Evolutionary conservation across 2,888 invertebrate genomes (phyloP), one percentile per base, ranked within the genome.

Genomic region (Alitta virens): DNA sequence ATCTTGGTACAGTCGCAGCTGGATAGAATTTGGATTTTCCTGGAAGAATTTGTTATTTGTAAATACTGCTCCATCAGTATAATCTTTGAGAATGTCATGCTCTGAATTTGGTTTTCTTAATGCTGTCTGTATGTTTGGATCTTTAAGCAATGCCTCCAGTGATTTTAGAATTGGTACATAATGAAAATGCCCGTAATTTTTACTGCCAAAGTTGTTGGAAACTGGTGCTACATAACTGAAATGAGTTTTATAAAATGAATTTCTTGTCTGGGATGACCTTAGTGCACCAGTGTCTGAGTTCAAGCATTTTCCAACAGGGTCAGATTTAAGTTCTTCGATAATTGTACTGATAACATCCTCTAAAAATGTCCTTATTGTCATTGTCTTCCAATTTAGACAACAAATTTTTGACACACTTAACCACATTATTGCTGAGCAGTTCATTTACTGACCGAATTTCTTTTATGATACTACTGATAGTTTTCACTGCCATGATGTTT

Each of bases 1-100:
- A 56, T 66, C 64, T 51, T 60, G 54, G 21, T 46, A 49, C 7
- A 49, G 49, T 3, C 5, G 3, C 3, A 49, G 7, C 33, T 33
- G 33, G 33, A 33, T 33, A 7, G 33, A 5, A 33, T 33, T 12
- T 7, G 49, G 49, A 23, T 21, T 21, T 3, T 49, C 18, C 16
- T 16, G 3, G 49, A 49, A 49, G 16, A 49, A 49, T 3, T 18
- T 18, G 16, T 49, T 49, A 16, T 49, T 23, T 23, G 5, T 3
- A 16, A 49, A 21, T 3, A 49, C 49, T 9, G 7, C 3, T 9
- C 49, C 49, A 49, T 49, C 49, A 49, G 16, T 16, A 21, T 9
- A 18, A 16, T 49, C 49, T 21, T 49, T 7, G 7, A 49, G 49
- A 21, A 9, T 21, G 3, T 49, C 18, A 7, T 18, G 3, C 7